phyloP scores from a whole-genome alignment of 2,888 invertebrate species.

The Marasmarcha lunaedactyla region DNA sequence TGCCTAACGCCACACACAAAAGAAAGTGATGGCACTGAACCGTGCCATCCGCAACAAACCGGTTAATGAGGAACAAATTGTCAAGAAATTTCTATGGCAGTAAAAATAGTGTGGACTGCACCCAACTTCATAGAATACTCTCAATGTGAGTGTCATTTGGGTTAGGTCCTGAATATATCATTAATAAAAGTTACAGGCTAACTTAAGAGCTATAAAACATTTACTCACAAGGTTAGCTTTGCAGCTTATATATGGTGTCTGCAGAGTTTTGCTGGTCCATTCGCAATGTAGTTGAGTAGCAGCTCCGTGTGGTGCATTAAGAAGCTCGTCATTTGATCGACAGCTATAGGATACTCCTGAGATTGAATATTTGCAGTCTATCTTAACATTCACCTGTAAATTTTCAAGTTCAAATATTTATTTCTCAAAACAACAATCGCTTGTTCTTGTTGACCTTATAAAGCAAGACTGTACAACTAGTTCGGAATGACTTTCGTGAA shows the following conservation, averaged over 20 bases:
- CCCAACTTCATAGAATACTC: no score
- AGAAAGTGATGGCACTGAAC: no score
- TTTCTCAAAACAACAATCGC: background rate
- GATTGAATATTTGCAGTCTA: slow-evolving; percentile 50
- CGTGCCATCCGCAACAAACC: no score
- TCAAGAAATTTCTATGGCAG: no score
- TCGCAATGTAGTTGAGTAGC: slow-evolving; percentile 48
- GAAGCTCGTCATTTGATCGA: slow-evolving; percentile 40
- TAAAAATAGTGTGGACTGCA: no score
- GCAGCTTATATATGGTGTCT: slow-evolving; percentile 53
- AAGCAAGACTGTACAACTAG: background rate
- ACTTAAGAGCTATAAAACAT: no score
- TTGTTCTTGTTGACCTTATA: background rate
- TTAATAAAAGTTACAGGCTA: no score
- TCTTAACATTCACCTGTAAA: slow-evolving; percentile 33
- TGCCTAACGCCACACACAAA: no score
- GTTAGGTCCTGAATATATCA: no score
- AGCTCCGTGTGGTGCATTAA: slow-evolving; percentile 53
- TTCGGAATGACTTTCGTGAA: background rate
- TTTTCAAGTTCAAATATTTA: background rate
- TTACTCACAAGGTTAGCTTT: slow-evolving; percentile 56
- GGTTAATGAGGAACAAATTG: no score
- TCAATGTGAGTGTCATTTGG: no score
- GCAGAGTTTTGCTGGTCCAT: slow-evolving; percentile 42
- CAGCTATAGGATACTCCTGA: slow-evolving; percentile 45